phyloP scores from a whole-genome alignment of 2,888 invertebrate species.

The Liodrosophila aerea region DNA sequence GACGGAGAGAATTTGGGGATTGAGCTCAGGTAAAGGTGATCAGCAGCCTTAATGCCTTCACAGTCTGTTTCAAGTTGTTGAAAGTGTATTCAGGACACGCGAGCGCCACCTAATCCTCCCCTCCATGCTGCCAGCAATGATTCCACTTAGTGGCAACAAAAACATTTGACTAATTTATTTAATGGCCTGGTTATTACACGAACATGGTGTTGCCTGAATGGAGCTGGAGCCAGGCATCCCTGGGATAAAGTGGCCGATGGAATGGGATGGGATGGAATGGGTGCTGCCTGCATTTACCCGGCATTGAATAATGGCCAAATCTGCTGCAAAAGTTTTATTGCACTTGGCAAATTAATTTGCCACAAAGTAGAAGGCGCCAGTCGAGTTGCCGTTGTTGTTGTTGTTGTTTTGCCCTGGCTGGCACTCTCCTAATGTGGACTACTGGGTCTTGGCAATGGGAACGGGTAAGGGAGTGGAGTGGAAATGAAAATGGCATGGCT shows the following conservation, averaged over 20 bases:
- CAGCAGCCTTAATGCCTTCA: not conserved
- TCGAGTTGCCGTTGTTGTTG: slow-evolving; percentile 20
- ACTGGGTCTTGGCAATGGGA: slow-evolving; percentile 47
- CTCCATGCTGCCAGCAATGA: not conserved
- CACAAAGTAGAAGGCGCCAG: slow-evolving; percentile 52
- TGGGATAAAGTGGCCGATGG: too few relatives aligned
- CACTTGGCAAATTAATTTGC: slow-evolving; percentile 74
- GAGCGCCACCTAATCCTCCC: slow-evolving; percentile 2
- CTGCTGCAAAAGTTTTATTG: slow-evolving; percentile 74
- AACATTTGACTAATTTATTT: slow-evolving; percentile 71
- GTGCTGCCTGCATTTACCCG: slow-evolving; percentile 42
- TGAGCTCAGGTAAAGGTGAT: too few relatives aligned
- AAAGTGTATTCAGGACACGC: slow-evolving; percentile 24
- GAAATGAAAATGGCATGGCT: slow-evolving; percentile 30
- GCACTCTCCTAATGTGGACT: slow-evolving; percentile 50
- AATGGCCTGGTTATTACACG: slow-evolving; percentile 72
- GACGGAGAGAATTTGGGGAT: too few relatives aligned
- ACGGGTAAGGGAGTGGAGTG: slow-evolving; percentile 12
- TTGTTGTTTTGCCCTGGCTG: slow-evolving; percentile 27
- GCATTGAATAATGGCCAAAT: slow-evolving; percentile 69
- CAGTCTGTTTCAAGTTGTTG: not conserved
- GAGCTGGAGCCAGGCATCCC: not conserved
- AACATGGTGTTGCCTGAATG: slow-evolving; percentile 47
- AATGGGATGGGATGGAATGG: not conserved
- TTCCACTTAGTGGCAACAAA: slow-evolving; percentile 24